phyloP scores from a whole-genome alignment of 2,888 invertebrate genomes.

The Pelosia muscerda region DNA sequence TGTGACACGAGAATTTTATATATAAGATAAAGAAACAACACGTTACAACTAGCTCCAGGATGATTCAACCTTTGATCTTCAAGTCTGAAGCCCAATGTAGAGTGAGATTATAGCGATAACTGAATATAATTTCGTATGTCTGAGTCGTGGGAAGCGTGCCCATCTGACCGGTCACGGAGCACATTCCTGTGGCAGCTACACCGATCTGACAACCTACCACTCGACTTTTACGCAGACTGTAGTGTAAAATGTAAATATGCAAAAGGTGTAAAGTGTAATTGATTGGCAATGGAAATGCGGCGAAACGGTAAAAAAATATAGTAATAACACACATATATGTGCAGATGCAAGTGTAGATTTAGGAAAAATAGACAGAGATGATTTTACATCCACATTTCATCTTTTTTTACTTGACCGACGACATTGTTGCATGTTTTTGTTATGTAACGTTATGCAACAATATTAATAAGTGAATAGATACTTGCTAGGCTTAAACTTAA shows the following conservation, averaged over 20 bases:
- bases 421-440: no score
- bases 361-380: not conserved
- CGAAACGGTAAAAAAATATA: not conserved
- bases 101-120: slow-evolving; percentile 46
- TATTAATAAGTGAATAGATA: no score
- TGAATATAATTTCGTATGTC: slow-evolving; percentile 56
- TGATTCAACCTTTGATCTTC: slow-evolving; percentile 66
- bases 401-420: not conserved
- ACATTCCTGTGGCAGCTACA: slow-evolving; percentile 52
- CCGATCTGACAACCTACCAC: slow-evolving; percentile 20
- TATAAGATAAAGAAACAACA: no score
- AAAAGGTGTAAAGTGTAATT: not conserved
- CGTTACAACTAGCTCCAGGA: slow-evolving; percentile 51
- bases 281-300: not conserved
- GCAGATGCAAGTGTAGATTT: not conserved
- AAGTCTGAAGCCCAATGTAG: slow-evolving; percentile 41
- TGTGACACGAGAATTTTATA: no score
- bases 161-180: slow-evolving; percentile 57
- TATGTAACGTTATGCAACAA: no score
- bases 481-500: no score
- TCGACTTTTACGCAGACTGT: not conserved
- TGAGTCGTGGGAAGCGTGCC: slow-evolving; percentile 45
- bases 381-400: not conserved
- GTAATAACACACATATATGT: not conserved
- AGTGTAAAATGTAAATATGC: slow-evolving; percentile 15